These are phyloP conservation scores for Drosophila ezoana DNA, from an alignment of 2,888 invertebrate genomes.

Conservation along the genomic window DNA sequence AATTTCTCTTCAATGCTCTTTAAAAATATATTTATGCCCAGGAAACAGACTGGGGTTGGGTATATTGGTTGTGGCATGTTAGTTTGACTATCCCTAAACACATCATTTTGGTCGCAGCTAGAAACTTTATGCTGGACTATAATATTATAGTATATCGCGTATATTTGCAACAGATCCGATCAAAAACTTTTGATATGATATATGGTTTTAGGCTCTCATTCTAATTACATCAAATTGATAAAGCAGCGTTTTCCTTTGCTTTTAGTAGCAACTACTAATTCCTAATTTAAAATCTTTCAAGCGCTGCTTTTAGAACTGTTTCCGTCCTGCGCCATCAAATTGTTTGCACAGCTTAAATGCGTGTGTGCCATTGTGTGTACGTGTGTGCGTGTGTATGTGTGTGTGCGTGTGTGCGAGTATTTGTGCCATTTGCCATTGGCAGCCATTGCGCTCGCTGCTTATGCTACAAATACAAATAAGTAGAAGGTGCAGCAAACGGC, in stretches of 20 bases:
- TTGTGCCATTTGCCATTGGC: slow-evolving; percentile 49
- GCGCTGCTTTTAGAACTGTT: slow-evolving; percentile 36
- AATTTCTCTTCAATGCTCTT: too few relatives aligned
- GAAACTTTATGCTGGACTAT: too few relatives aligned
- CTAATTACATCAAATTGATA: slow-evolving; percentile 9
- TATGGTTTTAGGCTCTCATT: too few relatives aligned
- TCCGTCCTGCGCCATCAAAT: slow-evolving; percentile 49
- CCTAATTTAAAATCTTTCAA: slow-evolving; percentile 35
- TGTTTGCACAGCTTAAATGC: slow-evolving; percentile 65
- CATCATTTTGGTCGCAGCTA: too few relatives aligned
- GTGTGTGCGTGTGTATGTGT: slow-evolving; percentile 2
- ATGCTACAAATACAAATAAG: slow-evolving; percentile 64
- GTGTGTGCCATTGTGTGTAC: slow-evolving; percentile 7
- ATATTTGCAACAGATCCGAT: background rate
- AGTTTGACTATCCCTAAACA: too few relatives aligned
- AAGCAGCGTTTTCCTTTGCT: slow-evolving; percentile 1
- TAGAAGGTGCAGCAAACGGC: background rate
- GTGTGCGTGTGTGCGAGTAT: slow-evolving; percentile 26
- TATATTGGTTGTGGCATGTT: too few relatives aligned
- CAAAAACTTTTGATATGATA: too few relatives aligned
- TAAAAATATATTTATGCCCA: too few relatives aligned
- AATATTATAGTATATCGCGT: background rate
- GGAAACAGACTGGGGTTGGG: too few relatives aligned
- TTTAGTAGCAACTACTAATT: slow-evolving; percentile 36
- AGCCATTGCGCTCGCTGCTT: slow-evolving; percentile 48